A percentile compares a stretch with the other conserved stretches of the same genome.
These are phyloP conservation scores for Meiosimyza decipiens DNA, from an alignment of 2,888 invertebrate species.

Conservation along the genomic window DNA sequence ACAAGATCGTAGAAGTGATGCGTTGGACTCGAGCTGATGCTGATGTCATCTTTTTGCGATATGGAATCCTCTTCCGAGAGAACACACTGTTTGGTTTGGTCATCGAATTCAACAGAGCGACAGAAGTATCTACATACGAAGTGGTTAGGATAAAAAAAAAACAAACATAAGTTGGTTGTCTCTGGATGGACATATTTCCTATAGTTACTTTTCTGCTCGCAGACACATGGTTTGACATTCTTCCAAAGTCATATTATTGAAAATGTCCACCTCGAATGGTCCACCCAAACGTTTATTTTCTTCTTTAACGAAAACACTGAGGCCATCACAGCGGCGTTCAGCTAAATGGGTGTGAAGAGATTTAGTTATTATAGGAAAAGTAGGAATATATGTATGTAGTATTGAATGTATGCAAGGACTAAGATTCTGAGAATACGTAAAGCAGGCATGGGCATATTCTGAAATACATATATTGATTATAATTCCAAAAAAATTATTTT, in stretches of 20 bases:
- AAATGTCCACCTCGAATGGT: slow-evolving; percentile 88
- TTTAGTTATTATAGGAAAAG: neutral
- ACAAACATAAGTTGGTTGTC: neutral
- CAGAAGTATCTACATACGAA: slow-evolving; percentile 76
- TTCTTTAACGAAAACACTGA: slow-evolving; percentile 89
- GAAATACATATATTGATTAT: too few relatives aligned
- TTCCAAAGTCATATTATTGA: slow-evolving; percentile 85
- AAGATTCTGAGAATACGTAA: too few relatives aligned
- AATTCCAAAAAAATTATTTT: too few relatives aligned
- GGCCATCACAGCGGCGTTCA: slow-evolving; percentile 86
- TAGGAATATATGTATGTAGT: too few relatives aligned
- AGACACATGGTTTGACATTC: slow-evolving; percentile 91
- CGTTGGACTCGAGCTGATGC: slow-evolving; percentile 84
- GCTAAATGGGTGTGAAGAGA: slow-evolving; percentile 68
- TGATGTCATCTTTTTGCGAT: slow-evolving; percentile 88
- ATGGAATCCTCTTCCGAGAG: slow-evolving; percentile 91
- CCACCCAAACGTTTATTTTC: slow-evolving; percentile 88
- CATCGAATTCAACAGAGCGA: slow-evolving; percentile 89
- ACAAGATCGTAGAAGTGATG: slow-evolving; percentile 91
- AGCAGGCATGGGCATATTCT: too few relatives aligned
- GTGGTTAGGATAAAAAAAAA: neutral
- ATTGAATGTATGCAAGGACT: too few relatives aligned
- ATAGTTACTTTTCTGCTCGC: slow-evolving; percentile 82
- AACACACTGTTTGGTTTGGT: slow-evolving; percentile 87
- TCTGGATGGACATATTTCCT: neutral